Conservation (phyloP, 2,888 invertebrate genomes). For the Monochamus alternatus region DNA sequence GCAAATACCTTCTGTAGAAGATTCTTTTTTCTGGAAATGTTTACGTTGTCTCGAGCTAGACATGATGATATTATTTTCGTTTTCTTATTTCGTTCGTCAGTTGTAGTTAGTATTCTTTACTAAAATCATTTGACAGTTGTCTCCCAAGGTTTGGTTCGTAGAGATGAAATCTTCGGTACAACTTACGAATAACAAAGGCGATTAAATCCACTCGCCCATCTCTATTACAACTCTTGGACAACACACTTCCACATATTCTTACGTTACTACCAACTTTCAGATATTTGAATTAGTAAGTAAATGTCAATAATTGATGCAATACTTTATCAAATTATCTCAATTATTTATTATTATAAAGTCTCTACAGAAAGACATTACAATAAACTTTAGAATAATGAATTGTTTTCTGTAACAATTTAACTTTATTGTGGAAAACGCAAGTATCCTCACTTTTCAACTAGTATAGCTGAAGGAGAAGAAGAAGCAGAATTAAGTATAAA, state of each 20-base stretch:
- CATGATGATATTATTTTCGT: slow-evolving; percentile 52
- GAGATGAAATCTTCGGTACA: neutral
- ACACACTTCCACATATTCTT: slow-evolving; percentile 8
- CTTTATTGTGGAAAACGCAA: too few species aligned
- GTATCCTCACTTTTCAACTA: too few species aligned
- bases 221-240: slow-evolving; percentile 12
- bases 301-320: neutral
- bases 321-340: neutral
- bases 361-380: too few species aligned
- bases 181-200: neutral
- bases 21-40: slow-evolving; percentile 70
- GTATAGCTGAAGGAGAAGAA: too few species aligned
- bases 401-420: too few species aligned
- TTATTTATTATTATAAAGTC: too few species aligned
- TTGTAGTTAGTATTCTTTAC: slow-evolving; percentile 16
- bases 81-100: slow-evolving; percentile 15
- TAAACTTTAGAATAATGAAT: too few species aligned
- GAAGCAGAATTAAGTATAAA: too few species aligned
- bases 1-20: slow-evolving; percentile 63
- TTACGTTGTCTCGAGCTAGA: slow-evolving; percentile 71
- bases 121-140: slow-evolving; percentile 25
- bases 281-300: neutral
- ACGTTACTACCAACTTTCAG: slow-evolving; percentile 6
- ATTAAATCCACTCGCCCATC: slow-evolving; percentile 2
- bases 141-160: neutral